Conservation (phyloP, 2,113 vertebrate species). For the Eupsittula cactorum region DNA sequence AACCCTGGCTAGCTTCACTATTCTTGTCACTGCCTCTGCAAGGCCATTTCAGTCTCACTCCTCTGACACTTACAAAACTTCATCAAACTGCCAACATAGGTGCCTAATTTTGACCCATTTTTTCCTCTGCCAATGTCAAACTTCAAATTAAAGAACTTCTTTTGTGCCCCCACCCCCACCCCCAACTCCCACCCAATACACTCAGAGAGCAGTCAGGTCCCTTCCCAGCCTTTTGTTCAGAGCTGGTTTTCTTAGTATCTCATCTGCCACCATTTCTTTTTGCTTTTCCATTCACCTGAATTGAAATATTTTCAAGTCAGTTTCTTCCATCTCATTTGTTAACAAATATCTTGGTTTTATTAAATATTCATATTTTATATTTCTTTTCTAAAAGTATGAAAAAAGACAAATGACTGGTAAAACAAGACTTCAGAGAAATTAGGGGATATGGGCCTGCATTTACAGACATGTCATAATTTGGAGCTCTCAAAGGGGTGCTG, state of each 20-base stretch:
- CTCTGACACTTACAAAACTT: not conserved
- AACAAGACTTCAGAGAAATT: not conserved
- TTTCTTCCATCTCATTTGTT: not conserved
- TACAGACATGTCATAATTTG: not conserved
- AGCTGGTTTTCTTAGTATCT: not conserved
- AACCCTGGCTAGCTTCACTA: not conserved
- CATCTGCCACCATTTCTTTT: not conserved
- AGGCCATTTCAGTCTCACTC: not conserved
- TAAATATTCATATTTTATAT: not conserved
- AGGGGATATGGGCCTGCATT: not conserved
- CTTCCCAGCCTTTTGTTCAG: not conserved
- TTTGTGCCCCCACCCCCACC: too few relatives aligned
- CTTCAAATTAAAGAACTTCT: too few relatives aligned
- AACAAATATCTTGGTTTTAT: not conserved
- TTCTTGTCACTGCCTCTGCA: fast-evolving
- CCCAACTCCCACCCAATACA: too few relatives aligned
- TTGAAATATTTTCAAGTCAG: not conserved
- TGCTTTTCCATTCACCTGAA: not conserved
- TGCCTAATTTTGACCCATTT: too few relatives aligned
- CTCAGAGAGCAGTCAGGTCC: too few relatives aligned
- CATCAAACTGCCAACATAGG: not conserved
- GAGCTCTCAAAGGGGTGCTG: not conserved
- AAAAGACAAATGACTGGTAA: not conserved
- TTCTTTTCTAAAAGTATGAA: not conserved
- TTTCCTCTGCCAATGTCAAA: too few relatives aligned